Base-by-base conservation (phyloP, 2,797 vertebrate species). In the Sylvilagus floridanus region DNA sequence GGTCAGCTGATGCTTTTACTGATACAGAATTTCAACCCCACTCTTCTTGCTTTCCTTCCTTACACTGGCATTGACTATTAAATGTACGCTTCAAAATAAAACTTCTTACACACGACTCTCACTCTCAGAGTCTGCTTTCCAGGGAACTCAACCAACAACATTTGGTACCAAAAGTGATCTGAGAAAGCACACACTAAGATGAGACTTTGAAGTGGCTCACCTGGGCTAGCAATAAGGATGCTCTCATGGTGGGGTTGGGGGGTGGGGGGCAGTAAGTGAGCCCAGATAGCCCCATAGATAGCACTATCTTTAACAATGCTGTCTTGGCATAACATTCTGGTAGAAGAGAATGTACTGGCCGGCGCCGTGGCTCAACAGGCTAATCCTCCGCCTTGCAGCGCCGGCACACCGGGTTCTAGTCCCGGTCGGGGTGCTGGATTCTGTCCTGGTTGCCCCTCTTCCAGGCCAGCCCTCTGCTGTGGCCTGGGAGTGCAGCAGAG, bases 141-240 rank as follows among this genome's bases (percentile, higher is more conserved):
- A 71, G n/a, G n/a, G n/a, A 91, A 78, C 19, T 5, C 50, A 42
- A 28, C 10, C 50, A 88, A 73, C 9, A 75, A 37, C n/a, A 47
- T 12, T 21, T 60, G 42, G 72, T 66, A 73, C 1, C 32, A 78
- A 94, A 96, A 91, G 54, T 72, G 35, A 91, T 17, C 13, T 12
- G 47, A 91, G 73, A 90, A 93, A 79, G 28, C 4, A 63, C 52
- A 83, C 24, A 82, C 52, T 52, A 79, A 96, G 17, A 82, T 60
- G 47, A 24, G 66, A 69, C 35, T 95, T 22, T 87, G 19, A 37
- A 79, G 47, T 84, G 71, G 37, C 22, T 75, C 35, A 81, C 16
- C 12, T 75, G 30, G 21, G 37, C 77, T 83, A 32, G 69, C 32
- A 78, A n/a, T 60, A 83, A 88, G n/a, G 47, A 52, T 37, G 84